Conservation (phyloP, 2,113 vertebrate genomes). For the Baryphthengus martii region DNA sequence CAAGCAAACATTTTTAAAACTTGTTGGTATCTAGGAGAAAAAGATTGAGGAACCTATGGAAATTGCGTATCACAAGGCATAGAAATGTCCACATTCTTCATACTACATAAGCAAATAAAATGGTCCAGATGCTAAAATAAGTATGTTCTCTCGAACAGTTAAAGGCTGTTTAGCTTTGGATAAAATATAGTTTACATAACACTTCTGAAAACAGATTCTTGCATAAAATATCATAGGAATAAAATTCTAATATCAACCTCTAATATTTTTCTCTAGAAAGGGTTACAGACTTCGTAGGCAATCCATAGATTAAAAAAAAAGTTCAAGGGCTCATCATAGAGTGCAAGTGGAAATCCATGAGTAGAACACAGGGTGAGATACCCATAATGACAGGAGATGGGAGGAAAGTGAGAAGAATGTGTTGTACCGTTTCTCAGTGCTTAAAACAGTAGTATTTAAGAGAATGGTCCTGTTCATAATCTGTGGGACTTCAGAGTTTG, state of each 20-base stretch:
- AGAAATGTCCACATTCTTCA: neutral
- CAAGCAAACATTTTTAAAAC: neutral
- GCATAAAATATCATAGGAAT: neutral
- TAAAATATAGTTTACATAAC: neutral
- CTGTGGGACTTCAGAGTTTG: neutral
- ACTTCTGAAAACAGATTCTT: neutral
- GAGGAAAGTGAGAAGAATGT: neutral
- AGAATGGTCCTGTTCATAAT: neutral
- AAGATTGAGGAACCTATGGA: neutral
- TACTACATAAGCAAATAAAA: neutral
- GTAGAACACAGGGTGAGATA: neutral
- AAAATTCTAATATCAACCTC: neutral
- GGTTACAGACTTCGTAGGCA: neutral
- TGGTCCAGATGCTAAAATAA: neutral
- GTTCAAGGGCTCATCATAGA: neutral
- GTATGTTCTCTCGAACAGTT: neutral
- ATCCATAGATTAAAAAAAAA: neutral
- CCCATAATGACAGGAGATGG: neutral
- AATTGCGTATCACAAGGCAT: neutral
- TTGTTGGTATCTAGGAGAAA: neutral
- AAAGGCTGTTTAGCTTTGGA: neutral
- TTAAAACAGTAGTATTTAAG: neutral
- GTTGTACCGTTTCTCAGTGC: neutral
- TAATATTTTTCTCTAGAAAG: neutral
- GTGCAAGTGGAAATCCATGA: neutral